Percentiles rank a stretch among this genome's conserved stretches.
These are phyloP conservation scores for Enteromius viviparus DNA, from an alignment of 2,797 vertebrate genomes.

Conservation along the genomic window DNA sequence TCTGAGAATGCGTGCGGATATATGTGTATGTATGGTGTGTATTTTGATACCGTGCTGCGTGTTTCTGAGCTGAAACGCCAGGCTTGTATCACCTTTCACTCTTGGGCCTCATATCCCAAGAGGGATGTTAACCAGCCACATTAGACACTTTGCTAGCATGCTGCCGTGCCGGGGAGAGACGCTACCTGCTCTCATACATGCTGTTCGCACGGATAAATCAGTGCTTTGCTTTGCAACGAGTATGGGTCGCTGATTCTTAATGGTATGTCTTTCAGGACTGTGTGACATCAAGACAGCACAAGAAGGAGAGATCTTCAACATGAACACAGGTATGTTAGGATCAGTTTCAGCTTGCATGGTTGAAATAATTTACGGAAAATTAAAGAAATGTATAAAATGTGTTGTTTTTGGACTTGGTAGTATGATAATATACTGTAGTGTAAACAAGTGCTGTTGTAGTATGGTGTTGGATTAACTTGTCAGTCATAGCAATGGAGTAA, in stretches of 20 bases:
- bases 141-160: slow-evolving; percentile 43
- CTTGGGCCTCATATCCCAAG: slow-evolving; percentile 40
- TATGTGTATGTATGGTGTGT: slow-evolving; percentile 50
- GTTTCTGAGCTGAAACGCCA: slow-evolving; percentile 52
- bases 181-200: slow-evolving; percentile 23
- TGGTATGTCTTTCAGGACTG: slow-evolving; percentile 58
- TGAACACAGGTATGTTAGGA: slow-evolving; percentile 61
- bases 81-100: slow-evolving; percentile 58
- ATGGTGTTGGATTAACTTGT: not conserved
- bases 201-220: not conserved
- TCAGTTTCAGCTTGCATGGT: not conserved
- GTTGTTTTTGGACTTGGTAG: not conserved
- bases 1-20: slow-evolving; percentile 39
- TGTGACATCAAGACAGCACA: slow-evolving; percentile 57
- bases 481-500: not conserved
- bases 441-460: not conserved
- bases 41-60: slow-evolving; percentile 54
- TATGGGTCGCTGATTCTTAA: not conserved
- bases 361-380: not conserved
- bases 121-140: slow-evolving; percentile 53
- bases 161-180: slow-evolving; percentile 20
- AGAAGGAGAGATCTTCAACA: slow-evolving; percentile 60
- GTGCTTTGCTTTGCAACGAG: slow-evolving; percentile 17
- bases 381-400: not conserved
- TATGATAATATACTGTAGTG: not conserved